These are phyloP conservation scores for Gnatocerus cornutus DNA, from an alignment of 2,888 invertebrate genomes.

Conservation along the genomic window DNA sequence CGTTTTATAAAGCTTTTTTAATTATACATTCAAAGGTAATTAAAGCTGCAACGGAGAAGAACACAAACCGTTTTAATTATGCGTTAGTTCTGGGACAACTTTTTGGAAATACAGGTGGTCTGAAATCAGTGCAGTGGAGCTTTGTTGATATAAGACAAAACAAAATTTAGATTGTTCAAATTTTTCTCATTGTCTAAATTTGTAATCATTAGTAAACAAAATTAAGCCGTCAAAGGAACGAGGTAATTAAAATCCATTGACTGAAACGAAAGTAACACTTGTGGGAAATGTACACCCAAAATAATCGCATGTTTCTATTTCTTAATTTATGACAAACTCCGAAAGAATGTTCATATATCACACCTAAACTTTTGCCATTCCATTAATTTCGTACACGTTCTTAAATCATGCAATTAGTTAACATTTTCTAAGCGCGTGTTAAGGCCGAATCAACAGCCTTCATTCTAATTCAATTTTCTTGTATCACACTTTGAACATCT, in stretches of 20 bases:
- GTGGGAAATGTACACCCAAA: background rate
- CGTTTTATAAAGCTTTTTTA: constrained; percentile 27
- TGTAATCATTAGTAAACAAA: too few species aligned
- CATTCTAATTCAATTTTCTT: background rate
- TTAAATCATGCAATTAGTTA: constrained; percentile 1
- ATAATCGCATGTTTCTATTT: background rate
- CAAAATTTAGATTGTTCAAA: too few species aligned
- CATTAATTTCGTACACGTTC: background rate
- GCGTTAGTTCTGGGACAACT: background rate
- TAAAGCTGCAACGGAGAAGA: constrained; percentile 31
- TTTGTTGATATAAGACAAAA: too few species aligned
- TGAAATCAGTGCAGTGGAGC: too few species aligned
- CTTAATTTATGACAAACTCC: constrained; percentile 2
- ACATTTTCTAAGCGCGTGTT: background rate
- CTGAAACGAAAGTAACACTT: background rate
- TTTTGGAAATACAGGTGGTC: too few species aligned
- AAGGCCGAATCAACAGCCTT: background rate
- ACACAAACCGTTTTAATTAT: constrained; percentile 9
- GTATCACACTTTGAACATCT: background rate
- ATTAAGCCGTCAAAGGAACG: too few species aligned
- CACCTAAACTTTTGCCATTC: background rate
- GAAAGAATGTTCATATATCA: constrained; percentile 1
- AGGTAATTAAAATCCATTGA: too few species aligned
- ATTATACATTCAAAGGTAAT: constrained; percentile 44
- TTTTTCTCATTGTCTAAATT: too few species aligned